phyloP scores from a whole-genome alignment of 2,888 invertebrate species.

The Epiblema foenella region DNA sequence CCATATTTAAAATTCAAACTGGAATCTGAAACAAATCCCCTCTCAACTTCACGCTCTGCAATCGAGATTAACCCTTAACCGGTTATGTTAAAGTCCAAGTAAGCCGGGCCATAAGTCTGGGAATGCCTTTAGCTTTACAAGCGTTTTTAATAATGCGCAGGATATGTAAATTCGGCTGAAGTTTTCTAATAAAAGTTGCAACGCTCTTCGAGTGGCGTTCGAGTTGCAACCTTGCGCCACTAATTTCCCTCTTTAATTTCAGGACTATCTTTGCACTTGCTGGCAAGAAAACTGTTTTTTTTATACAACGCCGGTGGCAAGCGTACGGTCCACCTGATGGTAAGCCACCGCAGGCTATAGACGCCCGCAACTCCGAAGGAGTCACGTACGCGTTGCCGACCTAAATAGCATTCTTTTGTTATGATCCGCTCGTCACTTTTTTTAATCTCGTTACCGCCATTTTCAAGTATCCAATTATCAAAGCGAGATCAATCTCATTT shows the following conservation, averaged over 20 bases:
- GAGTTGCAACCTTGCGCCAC: constrained; percentile 54
- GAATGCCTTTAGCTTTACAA: constrained; percentile 59
- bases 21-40: constrained; percentile 39
- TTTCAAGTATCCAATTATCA: too few species aligned
- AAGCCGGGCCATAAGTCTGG: constrained; percentile 22
- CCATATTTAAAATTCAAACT: constrained; percentile 42
- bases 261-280: constrained; percentile 31
- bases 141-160: constrained; percentile 79
- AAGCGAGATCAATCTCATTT: too few species aligned
- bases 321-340: too few species aligned
- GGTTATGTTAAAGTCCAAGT: constrained; percentile 20
- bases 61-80: constrained; percentile 29
- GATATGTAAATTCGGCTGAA: constrained; percentile 79
- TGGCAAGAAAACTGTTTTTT: constrained; percentile 6
- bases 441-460: too few species aligned
- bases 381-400: too few species aligned
- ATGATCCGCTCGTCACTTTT: too few species aligned
- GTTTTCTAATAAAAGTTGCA: constrained; percentile 83
- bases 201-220: constrained; percentile 57
- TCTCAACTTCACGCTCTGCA: constrained; percentile 18
- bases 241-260: constrained; percentile 42
- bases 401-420: too few species aligned
- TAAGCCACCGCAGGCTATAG: too few species aligned
- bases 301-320: too few species aligned
- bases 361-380: too few species aligned